Percentiles rank a stretch among this genome's conserved stretches.
phyloP scores from a whole-genome alignment of 2,888 invertebrate species.

The Ashinkailepas kermadecensis region DNA sequence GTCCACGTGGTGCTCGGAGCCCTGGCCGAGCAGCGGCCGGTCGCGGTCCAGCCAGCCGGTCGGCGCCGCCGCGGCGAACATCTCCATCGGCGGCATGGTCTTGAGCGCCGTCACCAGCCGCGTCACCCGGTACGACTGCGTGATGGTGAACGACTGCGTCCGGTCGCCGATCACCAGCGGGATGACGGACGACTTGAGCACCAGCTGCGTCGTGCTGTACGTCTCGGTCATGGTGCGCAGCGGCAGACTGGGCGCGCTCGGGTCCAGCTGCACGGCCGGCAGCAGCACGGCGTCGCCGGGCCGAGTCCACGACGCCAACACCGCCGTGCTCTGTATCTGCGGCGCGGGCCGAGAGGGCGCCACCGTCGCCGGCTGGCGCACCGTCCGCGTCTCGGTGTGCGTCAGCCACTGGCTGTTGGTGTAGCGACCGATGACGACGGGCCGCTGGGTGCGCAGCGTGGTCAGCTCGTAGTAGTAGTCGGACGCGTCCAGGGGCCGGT shows the following conservation, averaged over 20 bases:
- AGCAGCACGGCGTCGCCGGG: constrained; percentile 24
- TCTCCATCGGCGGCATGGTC: constrained; percentile 78
- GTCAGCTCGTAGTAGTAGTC: constrained; percentile 7
- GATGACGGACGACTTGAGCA: constrained; percentile 79
- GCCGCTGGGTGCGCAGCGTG: neutral
- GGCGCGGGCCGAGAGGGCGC: constrained; percentile 18
- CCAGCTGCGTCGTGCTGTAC: constrained; percentile 80
- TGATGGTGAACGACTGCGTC: constrained; percentile 65
- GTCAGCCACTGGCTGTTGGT: neutral
- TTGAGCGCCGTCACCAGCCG: constrained; percentile 82
- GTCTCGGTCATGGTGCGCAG: constrained; percentile 61
- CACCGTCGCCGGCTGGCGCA: neutral
- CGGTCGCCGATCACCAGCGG: constrained; percentile 68
- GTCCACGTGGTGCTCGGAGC: constrained; percentile 67
- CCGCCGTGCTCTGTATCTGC: neutral
- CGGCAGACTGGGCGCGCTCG: constrained; percentile 20
- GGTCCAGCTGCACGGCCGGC: constrained; percentile 27
- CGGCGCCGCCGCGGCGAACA: constrained; percentile 75
- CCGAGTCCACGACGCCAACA: constrained; percentile 22
- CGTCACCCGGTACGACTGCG: constrained; percentile 81
- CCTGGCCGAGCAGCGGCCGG: constrained; percentile 72
- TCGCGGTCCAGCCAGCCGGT: constrained; percentile 82
- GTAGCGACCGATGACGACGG: neutral
- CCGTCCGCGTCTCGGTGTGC: neutral
- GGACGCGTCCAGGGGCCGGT: neutral